Base-by-base conservation (phyloP, 2,113 vertebrate species). In the Eidolon helvum region DNA sequence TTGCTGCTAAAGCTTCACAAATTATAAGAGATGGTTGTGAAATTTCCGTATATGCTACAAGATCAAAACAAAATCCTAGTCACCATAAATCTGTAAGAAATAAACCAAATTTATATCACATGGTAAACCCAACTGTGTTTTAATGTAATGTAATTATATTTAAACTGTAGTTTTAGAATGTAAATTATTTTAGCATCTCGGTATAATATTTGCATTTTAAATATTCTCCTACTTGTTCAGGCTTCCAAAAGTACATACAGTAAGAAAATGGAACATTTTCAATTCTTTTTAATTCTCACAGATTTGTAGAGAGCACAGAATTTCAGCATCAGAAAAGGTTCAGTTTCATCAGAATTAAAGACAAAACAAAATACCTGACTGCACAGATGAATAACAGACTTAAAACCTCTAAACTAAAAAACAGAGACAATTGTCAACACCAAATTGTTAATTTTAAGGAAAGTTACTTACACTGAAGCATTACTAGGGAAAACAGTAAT, bases 181-280 rank as follows among this genome's bases (percentile, higher is more conserved):
- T 66, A 97, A 98, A 97, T 98, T 93, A 91, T 91, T 94, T 95
- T 93, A 96, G 40, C 90, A 95, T 98, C 61, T 97, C 91, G 38
- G 93, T 82, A 94, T 84, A 96, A 96, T 95, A 97, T 98, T 97
- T 98, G 95, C 94, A 97, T 98, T 96, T 98, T 95, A 96, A 96
- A 97, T 97, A 71, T 75, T 95, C 53, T 95, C 92, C 71, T 97
- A 83, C 91, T 97, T 98, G 96, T 96, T 85, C 96, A 97, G 91
- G 96, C 85, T 95, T 97, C 69, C 86, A 97, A 97, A 98, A 97
- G 91, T 93, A 94, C 69, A 93, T 66, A 87, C 10, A 55, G 48
- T 63, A 45, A 87, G 61, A 90, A 97, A 96, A 96, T 88, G 80
- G 95, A 94, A 92, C 91, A 87, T 95, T 61, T 94, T 97, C 91